Evolutionary conservation across 1,140 invertebrate genomes (phyloP).

Genomic region (Drosophila carrolli): DNA sequence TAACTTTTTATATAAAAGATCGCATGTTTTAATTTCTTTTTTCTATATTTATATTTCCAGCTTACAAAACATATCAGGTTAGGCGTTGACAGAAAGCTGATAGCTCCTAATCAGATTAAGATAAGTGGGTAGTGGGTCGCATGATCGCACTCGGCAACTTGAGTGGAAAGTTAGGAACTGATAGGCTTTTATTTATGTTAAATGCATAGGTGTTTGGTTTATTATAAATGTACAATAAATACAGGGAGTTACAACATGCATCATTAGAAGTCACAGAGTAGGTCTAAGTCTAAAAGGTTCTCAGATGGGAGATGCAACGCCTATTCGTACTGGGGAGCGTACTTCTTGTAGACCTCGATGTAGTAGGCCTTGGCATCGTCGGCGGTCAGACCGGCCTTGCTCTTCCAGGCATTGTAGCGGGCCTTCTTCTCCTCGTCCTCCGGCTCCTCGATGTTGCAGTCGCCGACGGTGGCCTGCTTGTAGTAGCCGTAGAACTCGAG

Average conservation of each 20-base stretch:
- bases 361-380: slow-evolving; percentile 94
- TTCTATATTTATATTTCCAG: not conserved
- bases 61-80: not conserved
- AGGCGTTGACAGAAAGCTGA: not conserved
- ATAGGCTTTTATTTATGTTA: slow-evolving; percentile 4
- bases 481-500: slow-evolving; percentile 94
- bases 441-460: slow-evolving; percentile 92
- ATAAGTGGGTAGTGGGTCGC: slow-evolving; percentile 14
- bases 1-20: not conserved
- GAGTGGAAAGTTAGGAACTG: slow-evolving; percentile 18
- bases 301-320: slow-evolving; percentile 24
- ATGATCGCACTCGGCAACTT: slow-evolving; percentile 8
- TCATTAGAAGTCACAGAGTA: not conserved
- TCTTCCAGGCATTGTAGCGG: slow-evolving; percentile 97
- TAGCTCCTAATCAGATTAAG: slow-evolving; percentile 20
- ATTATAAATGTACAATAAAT: slow-evolving; percentile 58
- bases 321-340: slow-evolving; percentile 85
- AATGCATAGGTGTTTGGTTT: slow-evolving; percentile 47
- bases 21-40: not conserved
- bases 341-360: slow-evolving; percentile 90
- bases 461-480: slow-evolving; percentile 96
- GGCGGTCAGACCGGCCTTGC: slow-evolving; percentile 91
- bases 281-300: slow-evolving; percentile 12
- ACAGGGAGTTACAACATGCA: slow-evolving; percentile 30
- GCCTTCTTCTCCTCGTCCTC: slow-evolving; percentile 97